These are phyloP conservation scores for Sialia sialis DNA, from an alignment of 2,113 vertebrate species.

Conservation along the genomic window DNA sequence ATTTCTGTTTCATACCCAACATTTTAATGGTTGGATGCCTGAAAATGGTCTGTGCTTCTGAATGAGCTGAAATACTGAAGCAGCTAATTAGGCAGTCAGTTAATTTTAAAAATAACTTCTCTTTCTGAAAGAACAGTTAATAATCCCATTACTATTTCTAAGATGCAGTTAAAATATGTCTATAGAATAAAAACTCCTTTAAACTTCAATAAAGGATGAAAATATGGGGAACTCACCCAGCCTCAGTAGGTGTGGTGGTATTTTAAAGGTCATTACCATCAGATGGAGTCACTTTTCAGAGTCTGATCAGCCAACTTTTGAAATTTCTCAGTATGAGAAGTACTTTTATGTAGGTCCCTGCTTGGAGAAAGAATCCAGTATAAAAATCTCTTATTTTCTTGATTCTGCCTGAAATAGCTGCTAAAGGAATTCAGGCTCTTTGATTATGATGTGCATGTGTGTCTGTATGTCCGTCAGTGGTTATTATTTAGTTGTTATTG, in stretches of 20 bases:
- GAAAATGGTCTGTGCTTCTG: not conserved
- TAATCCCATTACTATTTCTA: not conserved
- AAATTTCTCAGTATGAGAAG: not conserved
- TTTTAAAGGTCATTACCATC: not conserved
- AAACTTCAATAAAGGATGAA: not conserved
- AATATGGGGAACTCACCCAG: not conserved
- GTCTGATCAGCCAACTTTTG: not conserved
- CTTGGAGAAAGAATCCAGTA: not conserved
- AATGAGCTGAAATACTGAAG: not conserved
- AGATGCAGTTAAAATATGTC: not conserved
- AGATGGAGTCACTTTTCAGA: not conserved
- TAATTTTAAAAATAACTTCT: not conserved
- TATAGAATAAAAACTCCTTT: not conserved
- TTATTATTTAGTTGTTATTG: not conserved
- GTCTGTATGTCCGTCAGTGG: not conserved
- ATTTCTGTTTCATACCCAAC: not conserved
- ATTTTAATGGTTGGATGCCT: not conserved
- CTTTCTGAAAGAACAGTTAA: not conserved
- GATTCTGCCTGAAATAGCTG: not conserved
- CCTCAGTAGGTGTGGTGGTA: accelerated
- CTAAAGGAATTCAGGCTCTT: not conserved
- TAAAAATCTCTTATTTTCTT: not conserved
- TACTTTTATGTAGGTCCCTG: not conserved
- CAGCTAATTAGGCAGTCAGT: not conserved
- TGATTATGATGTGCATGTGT: not conserved